These are phyloP conservation scores for Chrysolina americana DNA, from an alignment of 2,888 invertebrate species.

Conservation along the genomic window DNA sequence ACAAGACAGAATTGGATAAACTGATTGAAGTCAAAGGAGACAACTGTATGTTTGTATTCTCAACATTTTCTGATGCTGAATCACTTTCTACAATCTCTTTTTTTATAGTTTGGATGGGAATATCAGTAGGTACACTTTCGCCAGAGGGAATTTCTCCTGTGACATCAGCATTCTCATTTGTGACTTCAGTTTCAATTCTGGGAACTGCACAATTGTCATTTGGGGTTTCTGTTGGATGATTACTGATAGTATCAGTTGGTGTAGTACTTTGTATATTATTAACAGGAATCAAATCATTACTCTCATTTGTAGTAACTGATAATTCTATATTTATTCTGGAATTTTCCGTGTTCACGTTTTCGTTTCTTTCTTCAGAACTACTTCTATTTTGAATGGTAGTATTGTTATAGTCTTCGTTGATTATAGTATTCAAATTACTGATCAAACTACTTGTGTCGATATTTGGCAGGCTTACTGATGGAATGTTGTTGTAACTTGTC, in stretches of 20 bases:
- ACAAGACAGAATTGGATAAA: not conserved
- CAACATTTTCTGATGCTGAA: not conserved
- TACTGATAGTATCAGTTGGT: not conserved
- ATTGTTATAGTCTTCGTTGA: slow-evolving; percentile 34
- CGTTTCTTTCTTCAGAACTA: not conserved
- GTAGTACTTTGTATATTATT: not conserved
- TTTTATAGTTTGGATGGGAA: not conserved
- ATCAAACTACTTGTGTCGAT: slow-evolving; percentile 28
- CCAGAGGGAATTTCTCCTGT: not conserved
- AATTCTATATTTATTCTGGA: not conserved
- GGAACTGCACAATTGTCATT: not conserved
- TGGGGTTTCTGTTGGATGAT: not conserved
- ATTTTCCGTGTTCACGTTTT: not conserved
- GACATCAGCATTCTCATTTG: not conserved
- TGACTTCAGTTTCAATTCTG: not conserved
- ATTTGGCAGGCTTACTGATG: not conserved
- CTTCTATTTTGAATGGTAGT: not conserved
- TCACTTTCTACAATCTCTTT: slow-evolving; percentile 2
- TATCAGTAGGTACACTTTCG: not conserved
- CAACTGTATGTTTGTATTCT: not conserved
- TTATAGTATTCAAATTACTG: slow-evolving; percentile 24
- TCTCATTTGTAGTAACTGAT: not conserved
- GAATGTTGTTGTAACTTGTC: not conserved
- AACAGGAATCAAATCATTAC: not conserved
- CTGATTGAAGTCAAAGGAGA: not conserved